A percentile compares a stretch with the other conserved stretches of the same genome.
These are phyloP conservation scores for Fragum fragum DNA, from an alignment of 2,888 invertebrate species.

Conservation along the genomic window DNA sequence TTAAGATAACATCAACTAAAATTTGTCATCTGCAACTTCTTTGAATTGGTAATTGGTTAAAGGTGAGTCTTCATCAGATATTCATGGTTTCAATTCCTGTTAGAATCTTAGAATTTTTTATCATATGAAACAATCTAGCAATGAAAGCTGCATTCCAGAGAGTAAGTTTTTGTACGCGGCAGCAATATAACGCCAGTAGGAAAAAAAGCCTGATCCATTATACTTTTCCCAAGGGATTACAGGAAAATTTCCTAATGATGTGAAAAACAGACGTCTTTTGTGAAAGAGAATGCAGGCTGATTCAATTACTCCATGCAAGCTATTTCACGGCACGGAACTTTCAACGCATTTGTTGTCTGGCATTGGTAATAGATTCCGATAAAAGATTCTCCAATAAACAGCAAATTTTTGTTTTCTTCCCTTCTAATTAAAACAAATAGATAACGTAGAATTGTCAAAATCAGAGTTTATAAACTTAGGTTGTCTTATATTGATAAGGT, in stretches of 20 bases:
- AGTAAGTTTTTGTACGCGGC: neutral
- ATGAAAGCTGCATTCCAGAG: slow-evolving; percentile 3
- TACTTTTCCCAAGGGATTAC: neutral
- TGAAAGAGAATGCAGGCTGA: neutral
- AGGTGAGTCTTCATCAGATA: too few relatives aligned
- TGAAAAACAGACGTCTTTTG: slow-evolving; percentile 10
- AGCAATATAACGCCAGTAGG: neutral
- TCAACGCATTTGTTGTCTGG: neutral
- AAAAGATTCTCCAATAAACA: too few relatives aligned
- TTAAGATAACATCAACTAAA: too few relatives aligned
- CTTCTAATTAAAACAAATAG: too few relatives aligned
- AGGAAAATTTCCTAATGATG: slow-evolving; percentile 5
- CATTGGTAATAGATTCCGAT: too few relatives aligned
- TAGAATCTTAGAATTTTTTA: neutral
- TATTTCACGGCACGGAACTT: neutral
- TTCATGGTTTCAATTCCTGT: too few relatives aligned
- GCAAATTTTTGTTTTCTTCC: too few relatives aligned
- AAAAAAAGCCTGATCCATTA: slow-evolving; percentile 2
- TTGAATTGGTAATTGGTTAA: too few relatives aligned
- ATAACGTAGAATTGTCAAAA: too few relatives aligned
- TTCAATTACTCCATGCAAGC: neutral
- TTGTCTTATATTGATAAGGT: too few relatives aligned
- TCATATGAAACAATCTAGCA: neutral
- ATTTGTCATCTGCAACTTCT: too few relatives aligned
- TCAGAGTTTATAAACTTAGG: too few relatives aligned